phyloP scores from a whole-genome alignment of 2,888 invertebrate species.

The Drosophila rellima region DNA sequence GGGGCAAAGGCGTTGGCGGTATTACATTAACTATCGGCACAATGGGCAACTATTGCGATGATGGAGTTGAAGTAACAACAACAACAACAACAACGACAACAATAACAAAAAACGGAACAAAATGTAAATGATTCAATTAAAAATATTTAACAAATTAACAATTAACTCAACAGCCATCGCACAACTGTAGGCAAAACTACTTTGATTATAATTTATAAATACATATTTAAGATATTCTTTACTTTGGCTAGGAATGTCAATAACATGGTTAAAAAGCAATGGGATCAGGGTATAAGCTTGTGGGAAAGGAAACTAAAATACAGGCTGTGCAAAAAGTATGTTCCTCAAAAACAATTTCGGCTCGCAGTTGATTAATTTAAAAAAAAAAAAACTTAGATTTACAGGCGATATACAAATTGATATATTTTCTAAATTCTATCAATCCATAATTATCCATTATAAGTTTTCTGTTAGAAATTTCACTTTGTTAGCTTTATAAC shows the following conservation, averaged over 20 bases:
- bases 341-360: too few relatives aligned
- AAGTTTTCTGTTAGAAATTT: background rate
- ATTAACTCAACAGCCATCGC: constrained; percentile 30
- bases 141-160: constrained; percentile 52
- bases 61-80: constrained; percentile 48
- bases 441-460: background rate
- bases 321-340: background rate
- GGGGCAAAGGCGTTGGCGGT: constrained; percentile 74
- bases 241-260: constrained; percentile 24
- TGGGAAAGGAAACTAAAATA: too few relatives aligned
- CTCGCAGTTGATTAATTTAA: too few relatives aligned
- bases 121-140: constrained; percentile 66
- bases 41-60: constrained; percentile 77
- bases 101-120: constrained; percentile 51
- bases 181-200: constrained; percentile 43
- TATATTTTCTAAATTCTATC: too few relatives aligned
- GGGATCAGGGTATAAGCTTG: too few relatives aligned
- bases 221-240: background rate
- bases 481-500: background rate
- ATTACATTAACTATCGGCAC: constrained; percentile 78
- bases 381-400: too few relatives aligned
- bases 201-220: constrained; percentile 2
- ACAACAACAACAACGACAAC: constrained; percentile 50
- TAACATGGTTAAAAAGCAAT: constrained; percentile 2
- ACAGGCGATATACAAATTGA: too few relatives aligned